A percentile compares a stretch with the other conserved stretches of the same genome.
Evolutionary conservation across 2,797 vertebrate species (phyloP).

Genomic region (Nannoperca obscura): DNA sequence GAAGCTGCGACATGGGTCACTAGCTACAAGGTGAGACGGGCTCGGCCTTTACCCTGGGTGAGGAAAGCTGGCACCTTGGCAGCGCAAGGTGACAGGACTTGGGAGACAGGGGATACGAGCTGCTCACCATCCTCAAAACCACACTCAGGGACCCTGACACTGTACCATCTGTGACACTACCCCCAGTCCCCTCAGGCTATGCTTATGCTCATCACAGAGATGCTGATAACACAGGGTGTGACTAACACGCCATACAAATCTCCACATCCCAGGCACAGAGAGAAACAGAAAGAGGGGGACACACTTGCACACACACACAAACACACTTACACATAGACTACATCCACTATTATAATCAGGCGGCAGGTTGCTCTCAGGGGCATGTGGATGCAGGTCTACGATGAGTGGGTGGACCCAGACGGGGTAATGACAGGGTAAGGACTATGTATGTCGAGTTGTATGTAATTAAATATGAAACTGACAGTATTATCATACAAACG

Average conservation of each 20-base stretch:
- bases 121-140: conserved; percentile 64
- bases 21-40: conserved; percentile 53
- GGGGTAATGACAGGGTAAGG: conserved; percentile 82
- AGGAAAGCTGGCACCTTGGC: conserved; percentile 68
- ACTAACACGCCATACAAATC: conserved; percentile 86
- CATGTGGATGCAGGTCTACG: conserved; percentile 64
- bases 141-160: conserved; percentile 78
- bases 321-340: conserved; percentile 52
- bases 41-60: conserved; percentile 68
- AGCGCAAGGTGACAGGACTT: conserved; percentile 63
- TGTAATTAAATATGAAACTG: conserved; percentile 84
- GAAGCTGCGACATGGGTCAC: conserved; percentile 62
- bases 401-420: conserved; percentile 82
- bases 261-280: conserved; percentile 83
- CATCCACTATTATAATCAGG: conserved; percentile 65
- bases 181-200: conserved; percentile 80
- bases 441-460: conserved; percentile 72
- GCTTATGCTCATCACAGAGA: conserved; percentile 87
- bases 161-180: conserved; percentile 82
- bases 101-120: conserved; percentile 55
- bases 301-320: conserved; percentile 58
- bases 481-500: conserved; percentile 74
- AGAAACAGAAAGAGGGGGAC: conserved; percentile 65
- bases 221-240: conserved; percentile 86
- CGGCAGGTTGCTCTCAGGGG: conserved; percentile 69